Percentiles rank a stretch among this genome's conserved stretches.
These are phyloP conservation scores for Nematolebias whitei DNA, from an alignment of 2,113 vertebrate genomes.

Conservation along the genomic window DNA sequence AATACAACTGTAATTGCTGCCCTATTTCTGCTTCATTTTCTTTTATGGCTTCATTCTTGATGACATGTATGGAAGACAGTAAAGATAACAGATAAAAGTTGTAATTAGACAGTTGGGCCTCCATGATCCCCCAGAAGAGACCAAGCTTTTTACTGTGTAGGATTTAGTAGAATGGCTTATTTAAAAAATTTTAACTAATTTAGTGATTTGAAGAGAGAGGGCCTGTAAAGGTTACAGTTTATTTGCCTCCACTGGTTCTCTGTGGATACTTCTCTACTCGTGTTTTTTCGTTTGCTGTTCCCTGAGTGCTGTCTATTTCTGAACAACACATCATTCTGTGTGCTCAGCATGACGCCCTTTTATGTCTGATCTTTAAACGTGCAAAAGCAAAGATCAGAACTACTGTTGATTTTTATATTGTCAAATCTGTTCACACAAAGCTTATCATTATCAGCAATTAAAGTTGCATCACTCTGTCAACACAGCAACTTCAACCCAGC, in stretches of 20 bases:
- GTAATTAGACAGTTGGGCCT: too few species aligned
- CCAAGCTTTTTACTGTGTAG: background rate
- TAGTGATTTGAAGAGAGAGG: background rate
- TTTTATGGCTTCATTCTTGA: background rate
- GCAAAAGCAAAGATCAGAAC: conserved; percentile 52
- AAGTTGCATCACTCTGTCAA: conserved; percentile 14
- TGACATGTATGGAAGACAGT: too few species aligned
- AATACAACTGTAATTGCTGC: background rate
- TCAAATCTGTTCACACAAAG: conserved; percentile 38
- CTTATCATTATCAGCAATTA: conserved; percentile 49
- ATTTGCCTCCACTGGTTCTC: background rate
- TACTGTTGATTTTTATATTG: conserved; percentile 21
- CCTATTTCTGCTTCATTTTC: background rate
- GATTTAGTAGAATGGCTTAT: background rate
- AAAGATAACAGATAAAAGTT: too few species aligned
- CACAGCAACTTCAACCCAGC: conserved; percentile 12
- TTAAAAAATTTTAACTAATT: background rate
- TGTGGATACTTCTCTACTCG: background rate
- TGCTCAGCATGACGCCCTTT: conserved; percentile 36
- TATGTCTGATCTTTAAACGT: conserved; percentile 42
- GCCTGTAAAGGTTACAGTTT: background rate
- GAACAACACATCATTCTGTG: conserved; percentile 25
- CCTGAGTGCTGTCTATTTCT: conserved; percentile 24
- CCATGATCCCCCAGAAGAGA: background rate
- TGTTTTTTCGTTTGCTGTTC: conserved; percentile 2